Conservation (phyloP, 2,888 invertebrate genomes). For the Gnatocerus cornutus region DNA sequence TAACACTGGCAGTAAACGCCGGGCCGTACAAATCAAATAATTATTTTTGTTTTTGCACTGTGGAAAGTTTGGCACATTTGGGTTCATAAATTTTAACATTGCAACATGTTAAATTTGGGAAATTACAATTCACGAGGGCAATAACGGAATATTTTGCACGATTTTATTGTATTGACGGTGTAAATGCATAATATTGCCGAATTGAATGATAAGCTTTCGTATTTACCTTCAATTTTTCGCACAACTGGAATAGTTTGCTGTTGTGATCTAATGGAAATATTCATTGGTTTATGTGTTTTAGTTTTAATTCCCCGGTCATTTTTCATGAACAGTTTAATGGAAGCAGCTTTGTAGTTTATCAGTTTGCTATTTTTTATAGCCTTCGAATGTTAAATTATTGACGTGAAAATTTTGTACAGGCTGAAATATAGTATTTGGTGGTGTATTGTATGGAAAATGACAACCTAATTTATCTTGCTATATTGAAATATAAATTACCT, state of each 20-base stretch:
- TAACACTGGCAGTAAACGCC: background rate
- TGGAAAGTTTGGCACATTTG: slow-evolving; percentile 21
- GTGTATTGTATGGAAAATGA: slow-evolving; percentile 39
- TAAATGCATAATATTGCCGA: slow-evolving; percentile 16
- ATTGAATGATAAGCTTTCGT: slow-evolving; percentile 24
- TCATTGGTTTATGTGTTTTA: slow-evolving; percentile 11
- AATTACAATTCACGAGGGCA: slow-evolving; percentile 33
- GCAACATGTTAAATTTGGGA: slow-evolving; percentile 32
- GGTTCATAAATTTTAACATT: slow-evolving; percentile 20
- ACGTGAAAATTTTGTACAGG: slow-evolving; percentile 39
- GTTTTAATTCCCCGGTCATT: slow-evolving; percentile 30
- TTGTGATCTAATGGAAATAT: slow-evolving; percentile 34
- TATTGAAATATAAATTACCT: slow-evolving; percentile 41
- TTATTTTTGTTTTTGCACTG: slow-evolving; percentile 8
- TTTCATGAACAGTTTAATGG: slow-evolving; percentile 22
- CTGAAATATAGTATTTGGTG: slow-evolving; percentile 36
- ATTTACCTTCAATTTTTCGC: slow-evolving; percentile 23
- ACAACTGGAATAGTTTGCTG: slow-evolving; percentile 9
- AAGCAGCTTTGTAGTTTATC: slow-evolving; percentile 8
- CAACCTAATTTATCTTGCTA: slow-evolving; percentile 41
- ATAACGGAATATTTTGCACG: slow-evolving; percentile 31
- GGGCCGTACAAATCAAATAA: slow-evolving; percentile 5
- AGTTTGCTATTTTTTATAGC: slow-evolving; percentile 13
- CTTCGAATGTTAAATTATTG: slow-evolving; percentile 25
- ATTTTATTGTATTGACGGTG: slow-evolving; percentile 21